Evolutionary conservation across 2,888 invertebrate species (phyloP).

Genomic region (Miltochrista miniata): DNA sequence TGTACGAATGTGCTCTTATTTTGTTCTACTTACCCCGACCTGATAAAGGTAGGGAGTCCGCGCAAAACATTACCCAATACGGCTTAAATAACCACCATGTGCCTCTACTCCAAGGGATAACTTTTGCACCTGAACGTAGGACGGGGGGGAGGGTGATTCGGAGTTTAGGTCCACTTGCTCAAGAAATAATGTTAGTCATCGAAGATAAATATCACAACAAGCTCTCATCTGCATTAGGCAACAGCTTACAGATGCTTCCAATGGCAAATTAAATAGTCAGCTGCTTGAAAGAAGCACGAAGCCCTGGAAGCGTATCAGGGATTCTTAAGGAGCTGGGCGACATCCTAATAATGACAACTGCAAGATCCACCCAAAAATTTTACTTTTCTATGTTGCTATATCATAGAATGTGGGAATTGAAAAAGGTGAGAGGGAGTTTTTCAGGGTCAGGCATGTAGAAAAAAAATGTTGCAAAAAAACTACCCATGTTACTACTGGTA

Average conservation of each 20-base stretch:
- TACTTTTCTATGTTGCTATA: constrained; percentile 16
- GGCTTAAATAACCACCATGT: constrained; percentile 8
- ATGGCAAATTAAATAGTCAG: constrained; percentile 26
- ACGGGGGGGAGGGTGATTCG: constrained; percentile 5
- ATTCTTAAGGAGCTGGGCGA: constrained; percentile 35
- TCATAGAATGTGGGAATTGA: too few species aligned
- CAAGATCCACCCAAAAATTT: constrained; percentile 28
- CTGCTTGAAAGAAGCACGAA: constrained; percentile 20
- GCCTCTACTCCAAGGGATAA: background rate
- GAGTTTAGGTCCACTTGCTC: constrained; percentile 2
- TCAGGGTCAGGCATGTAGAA: too few species aligned
- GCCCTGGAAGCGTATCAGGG: constrained; percentile 28
- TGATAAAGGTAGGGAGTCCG: too few species aligned
- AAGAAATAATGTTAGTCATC: too few species aligned
- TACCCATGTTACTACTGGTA: too few species aligned
- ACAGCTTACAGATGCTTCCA: constrained; percentile 37
- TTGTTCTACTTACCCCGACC: too few species aligned
- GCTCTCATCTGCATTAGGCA: constrained; percentile 12
- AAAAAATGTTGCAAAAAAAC: too few species aligned
- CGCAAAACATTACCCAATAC: constrained; percentile 10
- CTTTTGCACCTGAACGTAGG: constrained; percentile 3
- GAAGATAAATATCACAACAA: constrained; percentile 14
- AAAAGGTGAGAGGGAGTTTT: too few species aligned
- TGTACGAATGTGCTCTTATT: too few species aligned
- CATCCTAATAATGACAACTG: constrained; percentile 31